Base-by-base conservation (phyloP, 2,888 invertebrate species). In the Rhabditoides inermis region DNA sequence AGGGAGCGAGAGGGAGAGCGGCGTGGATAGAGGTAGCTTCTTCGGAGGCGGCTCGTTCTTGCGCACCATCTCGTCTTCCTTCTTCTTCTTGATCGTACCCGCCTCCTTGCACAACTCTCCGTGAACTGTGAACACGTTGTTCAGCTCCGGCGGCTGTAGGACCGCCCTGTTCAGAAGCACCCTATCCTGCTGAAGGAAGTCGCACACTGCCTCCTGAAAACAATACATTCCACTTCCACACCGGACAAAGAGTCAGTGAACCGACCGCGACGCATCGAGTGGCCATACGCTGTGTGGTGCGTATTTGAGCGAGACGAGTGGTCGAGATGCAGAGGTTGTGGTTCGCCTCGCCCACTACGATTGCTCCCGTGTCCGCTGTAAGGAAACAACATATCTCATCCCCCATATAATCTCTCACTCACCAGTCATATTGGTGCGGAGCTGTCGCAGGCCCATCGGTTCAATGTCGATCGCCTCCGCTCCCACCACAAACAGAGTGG, bases 401-500 rank as follows among this genome's bases (percentile, higher is more conserved):
- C 10, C 10, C 18, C 10, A 12, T 20, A n/a, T 20, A 2, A 40
- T 18, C 15, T 10, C 7, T 28, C 10, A 52, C 60, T 49, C 37
- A 69, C 68, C 40, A 10, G 59, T 49, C 70, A 72, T 70, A 12
- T 58, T 55, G 12, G 30, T 27, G n/a, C 69, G 51, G 39, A 72
- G 37, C 23, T 59, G 53, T 6, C 56, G 53, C 51, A 72, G 41
- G 0, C 60, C 63, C 7, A 53, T 18, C 22, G 66, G 49, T 28
- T 65, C 49, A 37, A 61, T 68, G n/a, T 60, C 52, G 15, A 49
- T 40, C 1, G 65, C 65, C 25, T 66, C 52, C 15, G 64, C 55
- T 18, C 72, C 72, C 18, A 66, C 56, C 22, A 72, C 57, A 51
- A 72, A 72, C 15, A 72, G 60, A 22, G 69, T 58, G 1, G 71